Evolutionary conservation across 2,888 invertebrate genomes (phyloP), one percentile per base, ranked within the genome.

Genomic region (Drosophila recens): DNA sequence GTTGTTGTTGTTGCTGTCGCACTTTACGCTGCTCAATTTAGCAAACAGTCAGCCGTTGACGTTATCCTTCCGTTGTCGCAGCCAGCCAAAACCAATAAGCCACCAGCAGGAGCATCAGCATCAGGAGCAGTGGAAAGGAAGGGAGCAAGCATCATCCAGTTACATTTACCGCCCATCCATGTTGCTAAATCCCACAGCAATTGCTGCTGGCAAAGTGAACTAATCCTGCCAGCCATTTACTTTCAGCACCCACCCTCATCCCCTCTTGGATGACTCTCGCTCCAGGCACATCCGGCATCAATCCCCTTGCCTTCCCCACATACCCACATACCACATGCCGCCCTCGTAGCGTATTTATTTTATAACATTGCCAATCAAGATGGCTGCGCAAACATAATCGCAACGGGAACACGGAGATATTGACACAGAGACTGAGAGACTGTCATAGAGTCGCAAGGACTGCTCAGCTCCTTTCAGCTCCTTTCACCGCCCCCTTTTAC

Each of bases 291-390:
- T 89, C 82, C 87, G 84, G 76, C 59, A 63, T 6, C 10, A 10
- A 4, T 9, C 15, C 11, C 13, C 27, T 15, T 4, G 4, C n/a
- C 45, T 15, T 2, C n/a, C 23, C 6, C 30, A 8, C 30, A 30
- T 2, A 1, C 54, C 54, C 43, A 20, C 43, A 10, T 72, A 67
- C 65, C 61, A 45, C 65, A 46, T 40, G 54, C 59, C 79, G 62
- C 64, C 68, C 75, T 73, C 77, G 71, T 83, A 87, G 82, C 80
- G 90, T 92, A 92, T 92, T 92, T 92, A 92, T 92, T 92, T 92
- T 92, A 92, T 92, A 92, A 91, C 91, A 92, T 92, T 91, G 92
- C 91, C 92, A 92, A 92, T 92, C 92, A 92, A 92, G 91, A 92
- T 92, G 92, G 92, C 92, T 92, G 92, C 92, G 90, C 92, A 92